Base-by-base conservation (phyloP, 2,113 vertebrate genomes). In the Pholis gunnellus region DNA sequence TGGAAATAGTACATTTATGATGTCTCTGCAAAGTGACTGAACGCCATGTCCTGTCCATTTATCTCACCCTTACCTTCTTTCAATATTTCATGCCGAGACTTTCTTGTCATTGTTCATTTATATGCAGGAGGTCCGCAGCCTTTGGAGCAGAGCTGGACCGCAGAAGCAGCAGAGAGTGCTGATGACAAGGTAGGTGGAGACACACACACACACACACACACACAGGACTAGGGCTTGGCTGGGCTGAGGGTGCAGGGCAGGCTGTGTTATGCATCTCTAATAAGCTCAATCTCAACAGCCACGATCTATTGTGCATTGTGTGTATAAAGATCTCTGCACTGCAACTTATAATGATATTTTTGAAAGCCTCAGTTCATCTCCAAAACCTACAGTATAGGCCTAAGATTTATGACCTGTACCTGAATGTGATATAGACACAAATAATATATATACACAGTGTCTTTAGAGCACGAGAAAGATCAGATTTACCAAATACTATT, bases 51-150 rank as follows among this genome's bases (percentile, higher is more conserved):
- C 50, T 34, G 6, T 79, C 6, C 4, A 44, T 83, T 79, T 42
- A 46, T 66, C 54, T 9, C 60, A n/a, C 38, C 63, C 48, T 20
- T 18, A 29, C 78, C 60, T 38, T 36, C 27, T 66, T 75, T 83
- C 29, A 79, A 54, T 63, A 65, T 77, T 57, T 56, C 67, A 69
- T 75, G 63, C 50, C 86, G 63, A 68, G 4, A 65, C 56, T 78
- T 40, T 80, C 18, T 74, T 60, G 57, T 84, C 27, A 44, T 81
- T 75, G 57, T 85, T 84, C 50, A 44, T 91, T 73, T 68, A 36
- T 79, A 56, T 63, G 68, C 89, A 94, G 93, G 84, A 82, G 73
- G 72, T 77, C 91, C 66, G 72, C 82, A 70, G 59, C 65, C 57
- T 57, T 68, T 72, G 85, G 88, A 92, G 66, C 82, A 85, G 61